Evolutionary conservation across 2,888 invertebrate species (phyloP), one percentile per base, ranked within the genome.

Genomic region (Hydriomena furcata): DNA sequence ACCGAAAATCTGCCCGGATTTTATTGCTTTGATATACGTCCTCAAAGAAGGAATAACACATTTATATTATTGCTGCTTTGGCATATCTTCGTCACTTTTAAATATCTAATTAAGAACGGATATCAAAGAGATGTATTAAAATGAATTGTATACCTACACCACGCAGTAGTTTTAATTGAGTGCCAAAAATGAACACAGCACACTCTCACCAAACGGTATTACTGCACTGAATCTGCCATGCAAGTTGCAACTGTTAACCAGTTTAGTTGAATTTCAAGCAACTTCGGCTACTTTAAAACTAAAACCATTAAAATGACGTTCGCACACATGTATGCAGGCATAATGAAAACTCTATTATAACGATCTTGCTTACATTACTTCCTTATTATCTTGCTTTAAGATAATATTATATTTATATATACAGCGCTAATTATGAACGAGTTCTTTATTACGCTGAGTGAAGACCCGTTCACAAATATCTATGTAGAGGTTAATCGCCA

Each of bases 291-390:
- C 73, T 78, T 71, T 77, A 78, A 72, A 25, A 32, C 28, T 38
- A 21, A 36, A 78, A 67, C 76, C 83, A 84, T 85, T 82, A 83
- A 78, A 77, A 74, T 61, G 64, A 78, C 76, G 81, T 66, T 76
- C 74, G 70, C 80, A 77, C 77, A 75, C 79, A 84, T 84, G 82
- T 81, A 82, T 79, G 68, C 79, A 84, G 79, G 84, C 78, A 84
- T 81, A 84, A 83, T 82, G 80, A 84, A 83, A 82, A 82, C 80
- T 84, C 79, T 78, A 79, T 82, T 81, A 75, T 79, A 82, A 83
- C 77, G 76, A 82, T 84, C 79, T 81, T 81, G 82, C 83, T 84
- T 80, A 84, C 83, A 84, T 83, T 80, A 79, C 81, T 84, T 84
- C 85, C 83, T 86, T 84, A 84, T 85, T 85, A 85, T 82, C 82